These are phyloP conservation scores for Callionymus lyra DNA, from an alignment of 2,113 vertebrate genomes.

Conservation along the genomic window DNA sequence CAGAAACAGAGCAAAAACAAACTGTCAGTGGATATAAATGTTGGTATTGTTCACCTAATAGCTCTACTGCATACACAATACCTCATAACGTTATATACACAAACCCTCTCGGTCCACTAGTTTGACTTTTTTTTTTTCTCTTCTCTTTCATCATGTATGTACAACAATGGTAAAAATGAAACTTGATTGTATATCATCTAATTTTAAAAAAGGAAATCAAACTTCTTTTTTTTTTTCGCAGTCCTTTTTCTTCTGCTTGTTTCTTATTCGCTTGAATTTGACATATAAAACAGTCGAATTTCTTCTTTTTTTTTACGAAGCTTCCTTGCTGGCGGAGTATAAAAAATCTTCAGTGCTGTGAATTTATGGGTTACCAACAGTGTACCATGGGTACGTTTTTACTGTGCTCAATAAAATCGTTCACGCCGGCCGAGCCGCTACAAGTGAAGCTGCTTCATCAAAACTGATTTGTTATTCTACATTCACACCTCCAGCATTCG, in stretches of 20 bases:
- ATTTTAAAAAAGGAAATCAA: conserved; percentile 77
- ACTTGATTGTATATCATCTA: conserved; percentile 78
- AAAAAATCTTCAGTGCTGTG: conserved; percentile 78
- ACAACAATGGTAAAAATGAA: conserved; percentile 80
- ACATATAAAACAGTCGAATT: conserved; percentile 65
- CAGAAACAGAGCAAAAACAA: conserved; percentile 75
- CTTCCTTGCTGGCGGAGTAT: conserved; percentile 90
- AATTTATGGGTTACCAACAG: conserved; percentile 62
- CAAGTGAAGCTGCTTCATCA: conserved; percentile 37
- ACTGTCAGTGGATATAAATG: conserved; percentile 73
- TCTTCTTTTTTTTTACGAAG: conserved; percentile 62
- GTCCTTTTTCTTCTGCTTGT: conserved; percentile 16
- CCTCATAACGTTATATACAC: conserved; percentile 97
- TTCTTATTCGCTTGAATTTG: conserved; percentile 54
- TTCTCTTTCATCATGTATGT: conserved; percentile 51
- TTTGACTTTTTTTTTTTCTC: conserved; percentile 40
- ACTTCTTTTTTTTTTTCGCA: conserved; percentile 15
- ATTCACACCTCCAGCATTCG: conserved; percentile 69
- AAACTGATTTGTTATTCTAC: conserved; percentile 64
- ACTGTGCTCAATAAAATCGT: conserved; percentile 83
- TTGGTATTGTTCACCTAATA: conserved; percentile 80
- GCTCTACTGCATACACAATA: conserved; percentile 99
- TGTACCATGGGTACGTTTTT: conserved; percentile 69
- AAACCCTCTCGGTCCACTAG: conserved; percentile 72
- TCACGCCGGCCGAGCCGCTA: conserved; percentile 50